Evolutionary conservation across 2,113 vertebrate genomes (phyloP).

Genomic region (Centropristis striata): DNA sequence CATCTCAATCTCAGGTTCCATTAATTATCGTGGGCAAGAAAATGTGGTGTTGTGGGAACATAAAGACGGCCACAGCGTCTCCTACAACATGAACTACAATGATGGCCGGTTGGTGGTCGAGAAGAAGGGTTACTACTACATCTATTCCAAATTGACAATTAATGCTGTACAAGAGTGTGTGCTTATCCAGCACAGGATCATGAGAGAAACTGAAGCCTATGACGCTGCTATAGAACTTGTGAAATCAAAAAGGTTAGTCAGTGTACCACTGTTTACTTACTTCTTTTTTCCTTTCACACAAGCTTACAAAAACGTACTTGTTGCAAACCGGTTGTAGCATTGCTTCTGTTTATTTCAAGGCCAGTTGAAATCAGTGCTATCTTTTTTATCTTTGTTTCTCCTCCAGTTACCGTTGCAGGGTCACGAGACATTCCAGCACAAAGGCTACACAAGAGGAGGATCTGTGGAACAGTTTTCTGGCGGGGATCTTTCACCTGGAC

Average conservation of each 20-base stretch:
- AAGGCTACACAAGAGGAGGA: neutral
- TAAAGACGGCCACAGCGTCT: constrained; percentile 2
- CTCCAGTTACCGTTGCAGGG: constrained; percentile 52
- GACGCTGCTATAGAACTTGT: constrained; percentile 58
- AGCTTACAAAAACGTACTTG: neutral
- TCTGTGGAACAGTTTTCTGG: constrained; percentile 79
- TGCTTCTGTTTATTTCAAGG: neutral
- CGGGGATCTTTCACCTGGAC: constrained; percentile 72
- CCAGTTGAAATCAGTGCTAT: neutral
- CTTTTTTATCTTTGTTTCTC: constrained; percentile 5
- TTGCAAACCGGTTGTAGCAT: neutral
- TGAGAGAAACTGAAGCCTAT: constrained; percentile 61
- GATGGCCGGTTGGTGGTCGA: constrained; percentile 56
- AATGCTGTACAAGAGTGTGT: constrained; percentile 43
- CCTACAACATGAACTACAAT: constrained; percentile 46
- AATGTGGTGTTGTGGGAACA: constrained; percentile 65
- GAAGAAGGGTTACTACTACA: constrained; percentile 76
- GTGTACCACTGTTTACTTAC: neutral
- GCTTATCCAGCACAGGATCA: constrained; percentile 70
- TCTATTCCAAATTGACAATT: constrained; percentile 81
- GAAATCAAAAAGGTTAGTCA: constrained; percentile 72
- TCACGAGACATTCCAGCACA: neutral
- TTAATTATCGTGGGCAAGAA: accelerated
- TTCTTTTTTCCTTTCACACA: neutral
- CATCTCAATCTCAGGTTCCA: constrained; percentile 37